phyloP scores from a whole-genome alignment of 2,888 invertebrate genomes.

The Rhabditoides inermis region DNA sequence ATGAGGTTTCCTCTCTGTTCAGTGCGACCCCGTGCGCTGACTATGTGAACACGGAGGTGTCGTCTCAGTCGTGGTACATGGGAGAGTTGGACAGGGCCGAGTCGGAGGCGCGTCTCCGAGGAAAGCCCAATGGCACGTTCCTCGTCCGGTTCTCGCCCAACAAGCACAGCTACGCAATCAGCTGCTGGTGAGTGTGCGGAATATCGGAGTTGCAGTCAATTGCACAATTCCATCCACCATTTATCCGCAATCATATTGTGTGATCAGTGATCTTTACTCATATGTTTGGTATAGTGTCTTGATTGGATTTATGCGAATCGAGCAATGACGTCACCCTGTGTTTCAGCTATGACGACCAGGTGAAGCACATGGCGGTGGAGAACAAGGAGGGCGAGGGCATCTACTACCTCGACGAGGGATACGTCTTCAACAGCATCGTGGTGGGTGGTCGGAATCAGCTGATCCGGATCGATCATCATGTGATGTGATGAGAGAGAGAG shows the following conservation, averaged over 20 bases:
- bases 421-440: conserved; percentile 81
- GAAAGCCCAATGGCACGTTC: conserved; percentile 54
- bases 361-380: conserved; percentile 55
- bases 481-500: too few relatives aligned
- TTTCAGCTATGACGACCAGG: conserved; percentile 51
- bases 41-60: conserved; percentile 36
- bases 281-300: background rate
- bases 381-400: conserved; percentile 42
- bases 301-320: background rate
- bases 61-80: conserved; percentile 42
- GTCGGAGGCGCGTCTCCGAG: conserved; percentile 46
- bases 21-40: conserved; percentile 12
- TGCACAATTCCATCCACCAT: background rate
- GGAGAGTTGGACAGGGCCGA: conserved; percentile 32
- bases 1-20: too few relatives aligned
- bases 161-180: conserved; percentile 53
- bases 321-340: too few relatives aligned
- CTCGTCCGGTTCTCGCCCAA: conserved; percentile 54
- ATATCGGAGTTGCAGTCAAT: too few relatives aligned
- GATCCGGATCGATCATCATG: too few relatives aligned
- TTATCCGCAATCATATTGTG: background rate
- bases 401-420: conserved; percentile 78
- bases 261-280: background rate
- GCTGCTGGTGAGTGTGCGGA: conserved; percentile 54
- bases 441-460: conserved; percentile 53